Percentiles rank a stretch among this genome's conserved stretches.
These are phyloP conservation scores for Cryptops parisi DNA, from an alignment of 2,888 invertebrate species.

Conservation along the genomic window DNA sequence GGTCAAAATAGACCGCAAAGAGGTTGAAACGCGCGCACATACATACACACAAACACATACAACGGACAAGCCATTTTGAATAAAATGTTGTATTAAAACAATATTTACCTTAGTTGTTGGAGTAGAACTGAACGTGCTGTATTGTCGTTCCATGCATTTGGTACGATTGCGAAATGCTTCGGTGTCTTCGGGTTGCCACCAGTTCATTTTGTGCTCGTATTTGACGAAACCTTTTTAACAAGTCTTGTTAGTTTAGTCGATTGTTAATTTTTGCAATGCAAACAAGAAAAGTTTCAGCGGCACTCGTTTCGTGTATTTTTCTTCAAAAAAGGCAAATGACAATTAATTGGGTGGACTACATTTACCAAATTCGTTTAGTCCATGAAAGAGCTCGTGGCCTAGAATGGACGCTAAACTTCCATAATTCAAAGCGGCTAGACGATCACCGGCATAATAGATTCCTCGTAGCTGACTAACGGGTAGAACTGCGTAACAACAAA, in stretches of 20 bases:
- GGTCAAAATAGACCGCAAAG: too few relatives aligned
- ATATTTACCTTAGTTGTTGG: neutral
- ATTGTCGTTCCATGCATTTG: neutral
- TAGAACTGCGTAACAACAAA: neutral
- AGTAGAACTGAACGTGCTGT: neutral
- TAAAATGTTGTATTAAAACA: neutral
- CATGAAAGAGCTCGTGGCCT: neutral
- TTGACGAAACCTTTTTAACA: neutral
- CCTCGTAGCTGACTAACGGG: neutral
- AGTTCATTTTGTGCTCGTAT: neutral
- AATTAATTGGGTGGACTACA: too few relatives aligned
- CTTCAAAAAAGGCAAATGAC: too few relatives aligned
- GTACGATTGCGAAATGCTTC: neutral
- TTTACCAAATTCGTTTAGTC: neutral
- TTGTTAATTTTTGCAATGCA: too few relatives aligned
- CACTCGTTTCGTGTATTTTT: too few relatives aligned
- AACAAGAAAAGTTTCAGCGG: too few relatives aligned
- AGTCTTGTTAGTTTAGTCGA: too few relatives aligned
- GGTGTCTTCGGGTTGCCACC: neutral
- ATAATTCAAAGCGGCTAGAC: neutral
- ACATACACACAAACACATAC: too few relatives aligned
- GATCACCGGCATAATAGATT: neutral
- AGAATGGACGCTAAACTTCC: neutral
- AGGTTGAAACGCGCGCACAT: too few relatives aligned
- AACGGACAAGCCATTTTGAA: too few relatives aligned